phyloP scores from a whole-genome alignment of 2,888 invertebrate species.

The Herminia tarsipennalis region DNA sequence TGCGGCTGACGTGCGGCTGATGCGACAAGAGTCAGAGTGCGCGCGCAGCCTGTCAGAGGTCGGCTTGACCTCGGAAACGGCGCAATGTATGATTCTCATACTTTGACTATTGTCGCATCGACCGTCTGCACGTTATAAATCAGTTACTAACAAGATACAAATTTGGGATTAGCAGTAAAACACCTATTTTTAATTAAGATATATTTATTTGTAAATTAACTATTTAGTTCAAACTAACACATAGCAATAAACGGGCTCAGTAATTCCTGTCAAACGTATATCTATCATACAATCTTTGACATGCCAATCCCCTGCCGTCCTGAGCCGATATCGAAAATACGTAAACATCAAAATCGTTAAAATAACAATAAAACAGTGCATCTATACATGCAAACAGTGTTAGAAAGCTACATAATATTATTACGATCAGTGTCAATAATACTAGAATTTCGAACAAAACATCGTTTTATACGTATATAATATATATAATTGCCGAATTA shows the following conservation, averaged over 20 bases:
- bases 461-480: constrained; percentile 43
- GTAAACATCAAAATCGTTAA: constrained; percentile 72
- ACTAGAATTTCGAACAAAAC: constrained; percentile 44
- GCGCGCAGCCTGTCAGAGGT: too few species aligned
- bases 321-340: constrained; percentile 72
- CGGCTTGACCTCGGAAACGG: too few species aligned
- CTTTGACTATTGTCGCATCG: too few species aligned
- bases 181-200: constrained; percentile 44
- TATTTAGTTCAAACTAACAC: constrained; percentile 67
- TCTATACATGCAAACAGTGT: constrained; percentile 71
- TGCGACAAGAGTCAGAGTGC: too few species aligned
- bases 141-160: too few species aligned
- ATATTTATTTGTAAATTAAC: constrained; percentile 78
- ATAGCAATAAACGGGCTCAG: constrained; percentile 76
- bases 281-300: constrained; percentile 57
- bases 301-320: constrained; percentile 57
- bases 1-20: too few species aligned
- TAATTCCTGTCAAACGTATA: constrained; percentile 57
- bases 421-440: constrained; percentile 40
- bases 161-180: too few species aligned
- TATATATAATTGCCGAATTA: constrained; percentile 36
- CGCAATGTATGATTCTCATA: too few species aligned
- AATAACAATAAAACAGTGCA: constrained; percentile 72
- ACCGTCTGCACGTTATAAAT: too few species aligned
- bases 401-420: constrained; percentile 58